Evolutionary conservation across 2,797 vertebrate genomes (phyloP).

Genomic region (Emydoidea blandingii): DNA sequence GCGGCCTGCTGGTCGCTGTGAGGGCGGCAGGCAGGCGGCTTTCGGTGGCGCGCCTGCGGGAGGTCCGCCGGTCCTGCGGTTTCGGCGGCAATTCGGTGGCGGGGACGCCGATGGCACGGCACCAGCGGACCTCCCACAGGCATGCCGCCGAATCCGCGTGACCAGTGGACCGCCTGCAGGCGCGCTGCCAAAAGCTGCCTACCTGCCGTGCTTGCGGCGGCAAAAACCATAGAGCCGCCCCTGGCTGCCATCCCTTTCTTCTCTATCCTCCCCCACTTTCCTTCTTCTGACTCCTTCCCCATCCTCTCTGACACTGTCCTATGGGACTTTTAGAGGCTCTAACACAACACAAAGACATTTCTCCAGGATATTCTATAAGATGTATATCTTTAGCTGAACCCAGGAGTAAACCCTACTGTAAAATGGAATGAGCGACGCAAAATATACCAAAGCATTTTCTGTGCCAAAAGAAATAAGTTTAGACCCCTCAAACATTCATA

Average conservation of each 20-base stretch:
- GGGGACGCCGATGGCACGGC: too few species aligned
- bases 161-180: too few species aligned
- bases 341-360: conserved; percentile 1
- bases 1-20: too few species aligned
- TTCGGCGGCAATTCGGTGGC: too few species aligned
- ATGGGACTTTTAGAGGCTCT: background rate
- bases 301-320: background rate
- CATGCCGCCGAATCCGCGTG: too few species aligned
- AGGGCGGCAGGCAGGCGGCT: too few species aligned
- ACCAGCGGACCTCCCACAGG: too few species aligned
- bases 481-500: conserved; percentile 13
- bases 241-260: background rate
- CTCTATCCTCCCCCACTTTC: background rate
- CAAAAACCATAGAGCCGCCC: too few species aligned
- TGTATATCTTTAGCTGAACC: background rate
- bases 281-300: background rate
- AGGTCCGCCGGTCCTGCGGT: too few species aligned
- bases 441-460: background rate
- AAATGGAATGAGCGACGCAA: background rate
- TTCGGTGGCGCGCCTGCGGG: too few species aligned
- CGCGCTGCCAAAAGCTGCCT: too few species aligned
- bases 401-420: conserved; percentile 4
- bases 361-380: background rate
- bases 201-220: too few species aligned
- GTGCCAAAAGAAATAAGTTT: background rate